Evolutionary conservation across 2,113 vertebrate genomes (phyloP).

Genomic region (Podiceps cristatus): DNA sequence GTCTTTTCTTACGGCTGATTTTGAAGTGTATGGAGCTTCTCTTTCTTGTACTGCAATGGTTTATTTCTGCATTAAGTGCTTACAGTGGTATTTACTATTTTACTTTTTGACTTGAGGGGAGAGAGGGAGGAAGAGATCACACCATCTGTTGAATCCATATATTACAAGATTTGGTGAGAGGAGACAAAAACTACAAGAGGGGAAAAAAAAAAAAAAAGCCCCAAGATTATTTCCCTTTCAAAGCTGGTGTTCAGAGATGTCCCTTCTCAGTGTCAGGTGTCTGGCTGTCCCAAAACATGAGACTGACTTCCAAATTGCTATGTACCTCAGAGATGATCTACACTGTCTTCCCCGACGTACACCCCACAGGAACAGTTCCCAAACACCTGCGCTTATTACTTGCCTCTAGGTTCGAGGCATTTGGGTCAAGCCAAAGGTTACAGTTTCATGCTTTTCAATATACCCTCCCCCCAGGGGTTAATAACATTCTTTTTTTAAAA

Average conservation of each 20-base stretch:
- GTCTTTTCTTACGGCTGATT: not conserved
- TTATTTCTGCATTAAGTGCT: not conserved
- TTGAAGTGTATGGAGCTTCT: not conserved
- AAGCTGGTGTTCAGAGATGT: not conserved
- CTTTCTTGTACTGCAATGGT: not conserved
- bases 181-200: not conserved
- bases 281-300: not conserved
- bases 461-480: not conserved
- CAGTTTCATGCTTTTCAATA: not conserved
- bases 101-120: not conserved
- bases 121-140: not conserved
- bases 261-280: not conserved
- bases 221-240: not conserved
- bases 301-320: not conserved
- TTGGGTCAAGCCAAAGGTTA: not conserved
- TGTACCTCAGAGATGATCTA: not conserved
- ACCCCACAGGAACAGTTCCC: not conserved
- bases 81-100: constrained; percentile 13
- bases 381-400: not conserved
- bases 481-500: not conserved
- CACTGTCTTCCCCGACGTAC: not conserved
- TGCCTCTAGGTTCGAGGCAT: not conserved
- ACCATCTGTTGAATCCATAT: not conserved
- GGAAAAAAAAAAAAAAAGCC: not conserved
- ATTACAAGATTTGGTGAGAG: not conserved